These are phyloP conservation scores for Megalops atlanticus DNA, from an alignment of 2,113 vertebrate genomes.

Conservation along the genomic window DNA sequence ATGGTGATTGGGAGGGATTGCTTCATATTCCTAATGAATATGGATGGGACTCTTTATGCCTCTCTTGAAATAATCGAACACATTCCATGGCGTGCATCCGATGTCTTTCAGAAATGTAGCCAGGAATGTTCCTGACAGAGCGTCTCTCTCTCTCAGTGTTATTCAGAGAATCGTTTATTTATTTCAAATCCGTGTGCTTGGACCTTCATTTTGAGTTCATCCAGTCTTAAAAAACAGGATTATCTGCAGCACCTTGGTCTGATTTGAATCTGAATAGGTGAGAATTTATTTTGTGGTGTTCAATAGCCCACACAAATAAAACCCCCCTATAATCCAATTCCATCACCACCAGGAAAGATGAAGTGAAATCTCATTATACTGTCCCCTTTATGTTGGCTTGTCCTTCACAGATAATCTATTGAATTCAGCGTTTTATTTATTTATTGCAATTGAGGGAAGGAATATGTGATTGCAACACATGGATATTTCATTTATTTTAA, in stretches of 20 bases:
- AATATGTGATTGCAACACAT: conserved; percentile 55
- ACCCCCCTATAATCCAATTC: conserved; percentile 75
- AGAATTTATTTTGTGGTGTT: conserved; percentile 76
- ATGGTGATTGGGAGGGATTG: conserved; percentile 67
- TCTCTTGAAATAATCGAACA: conserved; percentile 63
- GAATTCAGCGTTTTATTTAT: conserved; percentile 68
- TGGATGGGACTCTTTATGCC: conserved; percentile 72
- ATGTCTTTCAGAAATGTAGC: conserved; percentile 41
- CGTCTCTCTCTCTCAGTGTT: conserved; percentile 62
- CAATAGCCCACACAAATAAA: conserved; percentile 77
- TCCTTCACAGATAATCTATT: conserved; percentile 60
- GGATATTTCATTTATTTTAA: conserved; percentile 66
- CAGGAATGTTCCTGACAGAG: conserved; percentile 57
- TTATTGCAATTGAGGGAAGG: conserved; percentile 54
- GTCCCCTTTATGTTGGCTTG: conserved; percentile 66
- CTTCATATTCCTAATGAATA: conserved; percentile 73
- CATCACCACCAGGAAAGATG: conserved; percentile 61
- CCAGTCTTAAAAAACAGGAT: conserved; percentile 75
- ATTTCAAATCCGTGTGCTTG: conserved; percentile 64
- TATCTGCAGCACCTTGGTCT: conserved; percentile 74
- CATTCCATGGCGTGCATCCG: conserved; percentile 63
- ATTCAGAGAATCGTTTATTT: conserved; percentile 61
- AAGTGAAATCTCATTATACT: conserved; percentile 75
- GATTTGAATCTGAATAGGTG: conserved; percentile 82
- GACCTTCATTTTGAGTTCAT: conserved; percentile 67